Evolutionary conservation across 2,888 invertebrate genomes (phyloP), one percentile per base, ranked within the genome.

Genomic region (Dastarcus helophoroides): DNA sequence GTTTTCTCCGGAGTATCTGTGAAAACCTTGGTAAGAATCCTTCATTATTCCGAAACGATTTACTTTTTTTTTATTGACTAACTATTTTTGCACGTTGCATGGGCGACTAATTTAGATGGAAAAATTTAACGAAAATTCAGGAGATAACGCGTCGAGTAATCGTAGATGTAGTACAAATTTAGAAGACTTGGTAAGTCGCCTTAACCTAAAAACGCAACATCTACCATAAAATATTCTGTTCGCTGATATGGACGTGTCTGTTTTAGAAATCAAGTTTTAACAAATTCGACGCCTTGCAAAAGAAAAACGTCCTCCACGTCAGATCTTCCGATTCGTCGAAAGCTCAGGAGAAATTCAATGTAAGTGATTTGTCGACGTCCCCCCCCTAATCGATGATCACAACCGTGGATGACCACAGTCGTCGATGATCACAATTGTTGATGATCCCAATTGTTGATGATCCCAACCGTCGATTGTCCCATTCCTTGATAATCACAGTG

Each of bases 211-310:
- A 22, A 23, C 10, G 13, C 25, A 10, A 11, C n/a, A 5, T 13
- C n/a, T 13, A 12, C 6, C 3, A 3, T 8, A 29, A 29, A 8
- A 15, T 13, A 9, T 36, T 23, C 38, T 43, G n/a, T n/a, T 17
- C 19, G 19, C 19, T 6, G 19, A n/a, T 17, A n/a, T n/a, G n/a
- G n/a, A n/a, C n/a, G n/a, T n/a, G 46, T 47, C 47, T 40, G 43
- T 66, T 67, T 22, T 66, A 80, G 79, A 79, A 78, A 66, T 77
- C 76, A 43, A 79, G 79, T 60, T 80, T 80, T 58, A 78, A 69
- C 54, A 79, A 80, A 64, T 79, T 79, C 56, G 79, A 80, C 55
- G 74, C 76, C 29, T 61, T 79, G 31, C 73, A 71, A 51, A 78
- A 77, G 62, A 74, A 76, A 54, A 70, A 70, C 36, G 66, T 74